Evolutionary conservation across 2,888 invertebrate species (phyloP).

Genomic region (Leptinotarsa haldemani): DNA sequence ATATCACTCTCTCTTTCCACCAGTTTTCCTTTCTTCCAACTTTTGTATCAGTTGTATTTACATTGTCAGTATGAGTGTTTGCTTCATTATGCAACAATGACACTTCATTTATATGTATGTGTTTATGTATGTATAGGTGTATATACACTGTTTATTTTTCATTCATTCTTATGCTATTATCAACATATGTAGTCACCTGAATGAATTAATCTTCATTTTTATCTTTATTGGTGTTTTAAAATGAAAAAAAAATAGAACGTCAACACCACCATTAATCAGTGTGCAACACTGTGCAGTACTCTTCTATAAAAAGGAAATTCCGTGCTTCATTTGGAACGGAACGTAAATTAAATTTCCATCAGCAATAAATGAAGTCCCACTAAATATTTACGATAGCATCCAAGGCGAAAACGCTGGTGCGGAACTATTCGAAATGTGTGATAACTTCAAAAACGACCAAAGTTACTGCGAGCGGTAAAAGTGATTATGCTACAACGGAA

Average conservation of each 20-base stretch:
- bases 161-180: too few species aligned
- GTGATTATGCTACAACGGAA: conserved; percentile 47
- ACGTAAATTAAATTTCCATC: conserved; percentile 2
- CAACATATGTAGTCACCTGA: too few species aligned
- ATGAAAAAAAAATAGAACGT: background rate
- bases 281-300: background rate
- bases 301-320: background rate
- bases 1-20: too few species aligned
- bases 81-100: too few species aligned
- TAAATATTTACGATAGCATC: conserved; percentile 8
- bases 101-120: too few species aligned
- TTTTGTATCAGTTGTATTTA: too few species aligned
- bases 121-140: too few species aligned
- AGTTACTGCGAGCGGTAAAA: conserved; percentile 47
- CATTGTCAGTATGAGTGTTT: too few species aligned
- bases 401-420: conserved; percentile 9
- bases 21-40: too few species aligned
- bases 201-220: too few species aligned
- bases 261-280: background rate
- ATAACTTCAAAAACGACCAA: conserved; percentile 44
- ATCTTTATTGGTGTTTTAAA: background rate
- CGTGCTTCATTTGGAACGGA: background rate
- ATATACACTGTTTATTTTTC: too few species aligned
- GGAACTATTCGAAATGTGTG: conserved; percentile 40
- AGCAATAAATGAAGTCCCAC: conserved; percentile 12